Conservation (phyloP, 2,797 vertebrate genomes). For the Tapera naevia region DNA sequence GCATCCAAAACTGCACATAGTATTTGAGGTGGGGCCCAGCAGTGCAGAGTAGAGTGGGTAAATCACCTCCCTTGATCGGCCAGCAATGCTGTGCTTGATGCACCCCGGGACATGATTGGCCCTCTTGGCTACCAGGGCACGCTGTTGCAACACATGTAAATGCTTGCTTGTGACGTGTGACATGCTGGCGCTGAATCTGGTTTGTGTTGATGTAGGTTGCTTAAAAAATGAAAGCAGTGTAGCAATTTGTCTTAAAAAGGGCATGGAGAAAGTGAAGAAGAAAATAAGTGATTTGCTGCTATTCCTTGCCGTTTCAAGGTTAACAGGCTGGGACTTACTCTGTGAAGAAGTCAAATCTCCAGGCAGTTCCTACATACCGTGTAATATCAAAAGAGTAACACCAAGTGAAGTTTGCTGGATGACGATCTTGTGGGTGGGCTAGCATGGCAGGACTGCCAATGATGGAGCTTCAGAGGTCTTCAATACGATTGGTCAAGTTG, state of each 20-base stretch:
- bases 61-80: too few relatives aligned
- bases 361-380: neutral
- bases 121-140: too few relatives aligned
- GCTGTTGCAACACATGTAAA: too few relatives aligned
- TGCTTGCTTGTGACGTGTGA: neutral
- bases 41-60: too few relatives aligned
- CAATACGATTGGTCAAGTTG: neutral
- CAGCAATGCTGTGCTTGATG: too few relatives aligned
- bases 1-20: too few relatives aligned
- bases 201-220: neutral
- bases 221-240: neutral
- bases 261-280: neutral
- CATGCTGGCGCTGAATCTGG: fast-evolving
- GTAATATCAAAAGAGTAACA: neutral
- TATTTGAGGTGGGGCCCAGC: too few relatives aligned
- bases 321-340: neutral
- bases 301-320: neutral
- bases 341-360: neutral
- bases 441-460: neutral
- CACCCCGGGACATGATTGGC: too few relatives aligned
- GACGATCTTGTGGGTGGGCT: neutral
- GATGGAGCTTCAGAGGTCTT: neutral
- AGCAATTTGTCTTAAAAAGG: neutral
- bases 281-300: neutral
- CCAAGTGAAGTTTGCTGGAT: neutral